Evolutionary conservation across 2,113 vertebrate genomes (phyloP).

Genomic region (Scophthalmus maximus): DNA sequence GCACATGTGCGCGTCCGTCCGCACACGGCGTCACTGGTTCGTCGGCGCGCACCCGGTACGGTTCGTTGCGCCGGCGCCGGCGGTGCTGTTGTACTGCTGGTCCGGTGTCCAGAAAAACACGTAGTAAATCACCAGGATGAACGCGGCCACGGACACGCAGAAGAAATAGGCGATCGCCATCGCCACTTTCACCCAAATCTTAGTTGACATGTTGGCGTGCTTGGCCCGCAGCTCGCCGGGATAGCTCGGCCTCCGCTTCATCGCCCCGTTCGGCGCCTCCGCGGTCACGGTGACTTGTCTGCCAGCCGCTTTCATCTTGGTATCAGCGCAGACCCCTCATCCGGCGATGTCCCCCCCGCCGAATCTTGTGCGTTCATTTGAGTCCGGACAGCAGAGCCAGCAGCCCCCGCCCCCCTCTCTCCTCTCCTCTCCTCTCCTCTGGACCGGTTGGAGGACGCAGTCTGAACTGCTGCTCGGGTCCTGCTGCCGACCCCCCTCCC

Average conservation of each 20-base stretch:
- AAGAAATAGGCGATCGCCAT: constrained; percentile 88
- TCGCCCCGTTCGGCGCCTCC: constrained; percentile 79
- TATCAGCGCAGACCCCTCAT: not conserved
- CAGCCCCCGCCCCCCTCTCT: not conserved
- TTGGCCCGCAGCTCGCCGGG: constrained; percentile 84
- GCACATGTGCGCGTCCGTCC: constrained; percentile 17
- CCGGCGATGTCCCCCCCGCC: constrained; percentile 8
- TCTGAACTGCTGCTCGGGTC: not conserved
- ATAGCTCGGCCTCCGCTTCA: constrained; percentile 82
- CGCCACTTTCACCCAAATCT: constrained; percentile 89
- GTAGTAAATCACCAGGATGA: constrained; percentile 90
- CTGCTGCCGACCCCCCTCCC: too few species aligned
- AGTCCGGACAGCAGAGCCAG: constrained; percentile 48
- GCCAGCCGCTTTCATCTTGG: constrained; percentile 74
- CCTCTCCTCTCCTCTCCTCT: not conserved
- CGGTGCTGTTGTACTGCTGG: constrained; percentile 23
- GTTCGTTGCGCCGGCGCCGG: constrained; percentile 51
- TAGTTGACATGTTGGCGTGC: constrained; percentile 79
- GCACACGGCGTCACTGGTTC: constrained; percentile 25
- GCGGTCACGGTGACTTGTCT: constrained; percentile 44
- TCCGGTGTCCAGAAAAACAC: constrained; percentile 86
- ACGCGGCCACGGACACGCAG: constrained; percentile 87
- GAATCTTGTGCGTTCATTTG: constrained; percentile 47
- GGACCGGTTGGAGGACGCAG: not conserved
- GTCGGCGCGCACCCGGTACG: constrained; percentile 50